phyloP scores from a whole-genome alignment of 2,888 invertebrate species.

The Leuctra nigra region DNA sequence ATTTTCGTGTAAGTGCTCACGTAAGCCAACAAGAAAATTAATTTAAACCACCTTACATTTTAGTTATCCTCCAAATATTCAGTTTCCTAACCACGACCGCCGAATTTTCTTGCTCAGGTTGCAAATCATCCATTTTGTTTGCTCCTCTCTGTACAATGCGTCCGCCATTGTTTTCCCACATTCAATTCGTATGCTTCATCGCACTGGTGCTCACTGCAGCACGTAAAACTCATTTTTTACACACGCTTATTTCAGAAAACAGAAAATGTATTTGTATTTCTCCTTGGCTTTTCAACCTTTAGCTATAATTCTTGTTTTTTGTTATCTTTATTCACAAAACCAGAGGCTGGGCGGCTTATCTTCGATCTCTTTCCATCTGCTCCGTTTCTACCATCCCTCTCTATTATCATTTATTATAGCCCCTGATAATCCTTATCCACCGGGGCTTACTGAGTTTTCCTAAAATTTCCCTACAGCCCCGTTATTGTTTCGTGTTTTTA shows the following conservation, averaged over 20 bases:
- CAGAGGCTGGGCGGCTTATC: conserved; percentile 11
- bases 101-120: conserved; percentile 10
- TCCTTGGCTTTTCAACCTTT: conserved; percentile 13
- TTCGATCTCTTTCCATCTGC: conserved; percentile 2
- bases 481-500: conserved; percentile 12
- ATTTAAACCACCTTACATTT: too few relatives aligned
- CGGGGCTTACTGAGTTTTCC: neutral
- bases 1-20: too few relatives aligned
- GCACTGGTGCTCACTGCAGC: neutral
- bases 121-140: conserved; percentile 16
- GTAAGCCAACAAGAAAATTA: too few relatives aligned
- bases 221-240: conserved; percentile 14
- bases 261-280: conserved; percentile 15
- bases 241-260: conserved; percentile 15
- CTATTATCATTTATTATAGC: conserved; percentile 13
- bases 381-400: neutral
- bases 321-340: conserved; percentile 16
- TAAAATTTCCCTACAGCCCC: conserved; percentile 3
- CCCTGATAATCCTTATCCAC: conserved; percentile 12
- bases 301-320: conserved; percentile 11
- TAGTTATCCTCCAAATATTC: too few relatives aligned
- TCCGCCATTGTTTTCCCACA: neutral
- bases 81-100: conserved; percentile 11
- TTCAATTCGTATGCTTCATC: conserved; percentile 15
- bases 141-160: conserved; percentile 8